Conservation (phyloP, 2,113 vertebrate species). For the Mastomys coucha region DNA sequence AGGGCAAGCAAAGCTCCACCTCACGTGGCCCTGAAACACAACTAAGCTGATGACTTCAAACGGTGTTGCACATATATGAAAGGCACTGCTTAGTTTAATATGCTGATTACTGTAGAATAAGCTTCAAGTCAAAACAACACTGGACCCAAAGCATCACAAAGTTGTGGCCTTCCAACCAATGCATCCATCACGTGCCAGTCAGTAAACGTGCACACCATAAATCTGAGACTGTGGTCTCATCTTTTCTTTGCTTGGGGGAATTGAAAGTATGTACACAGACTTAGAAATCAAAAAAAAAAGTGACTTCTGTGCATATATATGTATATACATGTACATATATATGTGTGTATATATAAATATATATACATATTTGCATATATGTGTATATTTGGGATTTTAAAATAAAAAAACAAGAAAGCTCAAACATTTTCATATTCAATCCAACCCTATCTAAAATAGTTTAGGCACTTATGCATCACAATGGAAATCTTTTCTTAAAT, state of each 20-base stretch:
- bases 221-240: conserved; percentile 55
- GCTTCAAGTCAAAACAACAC: conserved; percentile 74
- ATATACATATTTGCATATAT: too few species aligned
- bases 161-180: not conserved
- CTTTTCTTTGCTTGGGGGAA: conserved; percentile 59
- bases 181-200: not conserved
- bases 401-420: not conserved
- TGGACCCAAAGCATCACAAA: conserved; percentile 66
- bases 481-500: not conserved
- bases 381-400: not conserved
- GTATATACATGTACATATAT: not conserved
- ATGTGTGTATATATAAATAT: not conserved
- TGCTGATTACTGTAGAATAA: conserved; percentile 76
- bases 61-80: conserved; percentile 53
- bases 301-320: not conserved
- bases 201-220: not conserved
- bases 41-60: conserved; percentile 74
- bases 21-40: conserved; percentile 69
- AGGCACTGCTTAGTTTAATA: conserved; percentile 72
- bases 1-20: conserved; percentile 75
- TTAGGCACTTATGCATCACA: not conserved
- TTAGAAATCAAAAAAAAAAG: conserved; percentile 55
- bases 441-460: not conserved
- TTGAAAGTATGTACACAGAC: not conserved
- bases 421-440: conserved; percentile 27